Evolutionary conservation across 2,113 vertebrate species (phyloP).

Genomic region (zebrafish (Danio rerio)): GRCz12tu NC_133181.1:39019001-39019500

Average conservation of each 20-base stretch:
- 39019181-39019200: background rate
- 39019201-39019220: background rate
- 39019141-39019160: background rate
- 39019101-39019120: background rate
- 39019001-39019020: background rate
- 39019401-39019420: slow-evolving; percentile 61
- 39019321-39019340: slow-evolving; percentile 39
- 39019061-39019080: background rate
- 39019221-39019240: slow-evolving; percentile 67
- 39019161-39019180: background rate
- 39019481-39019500: slow-evolving; percentile 64
- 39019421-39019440: slow-evolving; percentile 68
- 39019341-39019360: slow-evolving; percentile 52
- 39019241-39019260: slow-evolving; percentile 59
- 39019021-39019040: background rate
- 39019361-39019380: slow-evolving; percentile 67
- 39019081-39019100: background rate
- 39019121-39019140: background rate
- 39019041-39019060: slow-evolving; percentile 12
- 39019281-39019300: slow-evolving; percentile 61
- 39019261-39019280: slow-evolving; percentile 62
- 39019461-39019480: slow-evolving; percentile 55
- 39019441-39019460: slow-evolving; percentile 47
- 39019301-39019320: slow-evolving; percentile 66
- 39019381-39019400: slow-evolving; percentile 45